Percentiles rank a stretch among this genome's conserved stretches.
Evolutionary conservation across 2,797 vertebrate genomes (phyloP).

Genomic region (Malacoctenus gilli): DNA sequence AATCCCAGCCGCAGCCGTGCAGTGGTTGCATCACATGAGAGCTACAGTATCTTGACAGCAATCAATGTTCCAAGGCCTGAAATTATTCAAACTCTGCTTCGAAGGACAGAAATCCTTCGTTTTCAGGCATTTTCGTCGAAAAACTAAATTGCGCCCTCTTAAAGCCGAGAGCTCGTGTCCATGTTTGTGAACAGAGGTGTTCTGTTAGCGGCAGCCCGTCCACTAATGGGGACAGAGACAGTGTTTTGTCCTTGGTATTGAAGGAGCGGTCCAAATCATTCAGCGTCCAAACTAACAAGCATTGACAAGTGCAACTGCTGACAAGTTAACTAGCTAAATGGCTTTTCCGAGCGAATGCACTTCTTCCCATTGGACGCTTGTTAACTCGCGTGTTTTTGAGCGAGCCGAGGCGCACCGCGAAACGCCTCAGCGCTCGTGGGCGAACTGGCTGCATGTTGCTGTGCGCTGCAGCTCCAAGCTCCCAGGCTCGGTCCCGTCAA

Average conservation of each 20-base stretch:
- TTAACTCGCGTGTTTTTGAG: slow-evolving; percentile 17
- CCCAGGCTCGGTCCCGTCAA: background rate
- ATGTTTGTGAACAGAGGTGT: background rate
- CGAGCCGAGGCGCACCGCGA: slow-evolving; percentile 6
- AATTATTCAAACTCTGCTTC: too few species aligned
- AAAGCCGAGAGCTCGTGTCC: background rate
- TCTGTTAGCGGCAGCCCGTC: slow-evolving; percentile 1
- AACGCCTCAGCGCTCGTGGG: slow-evolving; percentile 23
- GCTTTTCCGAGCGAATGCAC: slow-evolving; percentile 35
- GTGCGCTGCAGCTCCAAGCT: slow-evolving; percentile 6
- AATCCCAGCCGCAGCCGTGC: slow-evolving; percentile 15
- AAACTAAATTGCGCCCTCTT: background rate
- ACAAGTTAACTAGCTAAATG: slow-evolving; percentile 38
- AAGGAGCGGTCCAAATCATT: slow-evolving; percentile 23
- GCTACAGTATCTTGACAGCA: slow-evolving; percentile 4
- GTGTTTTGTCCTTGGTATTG: slow-evolving; percentile 25
- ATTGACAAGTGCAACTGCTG: slow-evolving; percentile 37
- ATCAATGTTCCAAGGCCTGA: background rate
- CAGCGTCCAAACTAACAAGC: slow-evolving; percentile 42
- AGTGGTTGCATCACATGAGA: slow-evolving; percentile 3
- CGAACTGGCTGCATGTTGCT: slow-evolving; percentile 31
- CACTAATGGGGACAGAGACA: background rate
- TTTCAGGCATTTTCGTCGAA: too few species aligned
- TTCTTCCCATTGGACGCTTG: slow-evolving; percentile 5
- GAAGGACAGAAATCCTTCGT: too few species aligned